Evolutionary conservation across 1,140 invertebrate genomes (phyloP).

Genomic region (Venustaconcha ellipsiformis): DNA sequence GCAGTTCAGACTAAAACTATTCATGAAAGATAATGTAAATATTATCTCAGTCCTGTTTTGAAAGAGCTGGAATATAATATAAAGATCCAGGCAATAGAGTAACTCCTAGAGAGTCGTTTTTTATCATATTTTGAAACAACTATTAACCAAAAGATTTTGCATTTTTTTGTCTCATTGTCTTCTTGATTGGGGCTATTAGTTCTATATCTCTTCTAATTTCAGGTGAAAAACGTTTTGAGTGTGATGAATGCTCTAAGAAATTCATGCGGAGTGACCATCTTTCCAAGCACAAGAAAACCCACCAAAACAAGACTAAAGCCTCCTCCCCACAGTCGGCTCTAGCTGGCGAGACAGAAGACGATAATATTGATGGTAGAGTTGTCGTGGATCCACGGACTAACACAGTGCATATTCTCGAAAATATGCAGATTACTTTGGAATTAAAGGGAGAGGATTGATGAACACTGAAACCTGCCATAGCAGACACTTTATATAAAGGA

Average conservation of each 20-base stretch:
- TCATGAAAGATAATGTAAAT: too few relatives aligned
- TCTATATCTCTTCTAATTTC: slow-evolving; percentile 70
- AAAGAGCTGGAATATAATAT: not conserved
- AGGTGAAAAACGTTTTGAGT: slow-evolving; percentile 95
- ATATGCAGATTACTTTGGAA: too few relatives aligned
- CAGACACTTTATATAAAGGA: too few relatives aligned
- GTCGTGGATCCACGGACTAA: not conserved
- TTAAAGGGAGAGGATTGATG: too few relatives aligned
- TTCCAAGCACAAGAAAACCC: slow-evolving; percentile 70
- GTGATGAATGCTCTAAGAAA: slow-evolving; percentile 85
- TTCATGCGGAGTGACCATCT: slow-evolving; percentile 86
- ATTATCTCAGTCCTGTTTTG: too few relatives aligned
- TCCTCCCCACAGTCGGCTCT: not conserved
- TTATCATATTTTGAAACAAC: not conserved
- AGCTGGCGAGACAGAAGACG: not conserved
- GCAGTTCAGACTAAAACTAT: too few relatives aligned
- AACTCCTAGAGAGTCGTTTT: not conserved
- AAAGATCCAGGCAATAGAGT: not conserved
- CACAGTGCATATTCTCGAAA: too few relatives aligned
- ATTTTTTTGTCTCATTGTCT: not conserved
- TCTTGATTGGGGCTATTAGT: too few relatives aligned
- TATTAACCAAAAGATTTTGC: not conserved
- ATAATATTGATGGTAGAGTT: not conserved
- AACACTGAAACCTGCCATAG: too few relatives aligned
- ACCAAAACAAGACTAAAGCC: slow-evolving; percentile 44